Conservation (phyloP, 2,113 vertebrate species). For the Trochalopteron elliotii region DNA sequence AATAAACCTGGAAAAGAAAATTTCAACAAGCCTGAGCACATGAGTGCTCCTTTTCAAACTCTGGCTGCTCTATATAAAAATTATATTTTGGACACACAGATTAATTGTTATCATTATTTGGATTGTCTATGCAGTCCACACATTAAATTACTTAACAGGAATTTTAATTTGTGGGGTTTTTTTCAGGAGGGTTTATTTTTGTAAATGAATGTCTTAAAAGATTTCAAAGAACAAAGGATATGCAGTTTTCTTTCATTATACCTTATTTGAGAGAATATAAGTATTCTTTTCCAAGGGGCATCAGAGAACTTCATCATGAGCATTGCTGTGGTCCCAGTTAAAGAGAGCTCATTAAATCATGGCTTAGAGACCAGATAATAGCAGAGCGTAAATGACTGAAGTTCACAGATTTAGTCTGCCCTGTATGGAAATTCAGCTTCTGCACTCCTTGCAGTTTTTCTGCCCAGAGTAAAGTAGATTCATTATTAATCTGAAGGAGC, state of each 20-base stretch:
- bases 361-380: background rate
- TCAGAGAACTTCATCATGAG: background rate
- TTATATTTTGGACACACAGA: background rate
- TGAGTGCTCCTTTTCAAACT: background rate
- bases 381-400: background rate
- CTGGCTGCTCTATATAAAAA: background rate
- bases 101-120: background rate
- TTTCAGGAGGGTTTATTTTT: background rate
- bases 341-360: slow-evolving; percentile 10
- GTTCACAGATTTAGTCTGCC: background rate
- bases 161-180: background rate
- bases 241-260: background rate
- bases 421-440: background rate
- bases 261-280: background rate
- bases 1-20: background rate
- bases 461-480: background rate
- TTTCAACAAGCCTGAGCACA: background rate
- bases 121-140: background rate
- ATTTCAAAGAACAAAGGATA: background rate
- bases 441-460: background rate
- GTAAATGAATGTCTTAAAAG: background rate
- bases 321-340: background rate
- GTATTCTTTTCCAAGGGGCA: background rate
- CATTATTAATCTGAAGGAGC: slow-evolving; percentile 3
- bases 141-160: background rate